A percentile compares a stretch with the other conserved stretches of the same genome.
These are phyloP conservation scores for Toxotes chatareus DNA, from an alignment of 2,113 vertebrate species.

Conservation along the genomic window DNA sequence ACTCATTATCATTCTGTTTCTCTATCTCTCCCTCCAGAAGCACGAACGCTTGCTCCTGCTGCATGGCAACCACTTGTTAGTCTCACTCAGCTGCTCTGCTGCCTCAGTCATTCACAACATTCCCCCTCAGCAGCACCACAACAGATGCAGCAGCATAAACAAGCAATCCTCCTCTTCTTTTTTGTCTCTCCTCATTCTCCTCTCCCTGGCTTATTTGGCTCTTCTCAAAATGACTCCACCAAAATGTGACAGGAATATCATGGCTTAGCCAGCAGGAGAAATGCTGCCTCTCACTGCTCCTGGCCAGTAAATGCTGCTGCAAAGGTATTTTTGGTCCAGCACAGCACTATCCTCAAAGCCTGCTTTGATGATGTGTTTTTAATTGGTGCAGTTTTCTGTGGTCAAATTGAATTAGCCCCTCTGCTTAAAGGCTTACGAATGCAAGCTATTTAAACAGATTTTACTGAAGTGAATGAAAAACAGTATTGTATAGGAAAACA, in stretches of 20 bases:
- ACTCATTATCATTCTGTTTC: slow-evolving; percentile 84
- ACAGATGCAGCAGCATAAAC: slow-evolving; percentile 66
- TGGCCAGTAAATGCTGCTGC: slow-evolving; percentile 64
- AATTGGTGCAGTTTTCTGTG: slow-evolving; percentile 73
- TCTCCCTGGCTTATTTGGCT: slow-evolving; percentile 46
- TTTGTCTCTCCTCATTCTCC: slow-evolving; percentile 36
- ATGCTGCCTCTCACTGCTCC: slow-evolving; percentile 60
- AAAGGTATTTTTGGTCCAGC: slow-evolving; percentile 69
- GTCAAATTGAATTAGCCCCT: slow-evolving; percentile 64
- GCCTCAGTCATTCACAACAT: slow-evolving; percentile 75
- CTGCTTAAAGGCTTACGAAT: slow-evolving; percentile 58
- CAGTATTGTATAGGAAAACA: slow-evolving; percentile 20
- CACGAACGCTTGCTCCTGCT: slow-evolving; percentile 76
- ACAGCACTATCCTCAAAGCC: slow-evolving; percentile 56
- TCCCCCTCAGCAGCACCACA: slow-evolving; percentile 50
- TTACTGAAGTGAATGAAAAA: slow-evolving; percentile 16
- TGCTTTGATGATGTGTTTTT: slow-evolving; percentile 64
- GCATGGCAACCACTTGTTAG: slow-evolving; percentile 85
- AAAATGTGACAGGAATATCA: slow-evolving; percentile 65
- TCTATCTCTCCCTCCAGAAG: slow-evolving; percentile 76
- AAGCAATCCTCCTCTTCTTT: slow-evolving; percentile 48
- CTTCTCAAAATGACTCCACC: slow-evolving; percentile 59
- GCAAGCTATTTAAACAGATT: slow-evolving; percentile 26
- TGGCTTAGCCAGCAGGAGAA: slow-evolving; percentile 44
- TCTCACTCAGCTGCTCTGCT: slow-evolving; percentile 77